These are phyloP conservation scores for Eupristina koningsbergeri DNA, from an alignment of 1,140 invertebrate genomes.

Conservation along the genomic window DNA sequence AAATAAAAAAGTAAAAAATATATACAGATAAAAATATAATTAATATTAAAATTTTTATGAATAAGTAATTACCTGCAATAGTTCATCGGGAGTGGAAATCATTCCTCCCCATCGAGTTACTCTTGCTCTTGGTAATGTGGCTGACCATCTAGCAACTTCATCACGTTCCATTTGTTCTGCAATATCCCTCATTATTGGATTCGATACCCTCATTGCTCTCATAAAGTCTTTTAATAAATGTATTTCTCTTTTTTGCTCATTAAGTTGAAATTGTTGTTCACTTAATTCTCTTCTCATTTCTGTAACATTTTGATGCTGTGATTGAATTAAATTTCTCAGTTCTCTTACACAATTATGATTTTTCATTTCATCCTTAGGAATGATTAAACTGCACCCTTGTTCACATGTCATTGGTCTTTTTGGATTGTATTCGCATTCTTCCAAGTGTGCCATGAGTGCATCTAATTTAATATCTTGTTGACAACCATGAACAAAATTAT, in stretches of 20 bases:
- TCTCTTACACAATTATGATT: conserved; percentile 95
- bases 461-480: conserved; percentile 89
- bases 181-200: conserved; percentile 90
- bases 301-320: conserved; percentile 87
- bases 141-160: conserved; percentile 93
- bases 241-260: conserved; percentile 91
- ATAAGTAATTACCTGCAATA: conserved; percentile 81
- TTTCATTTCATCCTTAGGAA: conserved; percentile 95
- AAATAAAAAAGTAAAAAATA: not conserved
- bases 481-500: conserved; percentile 92
- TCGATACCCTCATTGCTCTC: conserved; percentile 90
- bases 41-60: not conserved
- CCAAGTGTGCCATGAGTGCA: conserved; percentile 84
- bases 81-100: conserved; percentile 96
- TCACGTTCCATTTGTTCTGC: conserved; percentile 94
- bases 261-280: conserved; percentile 89
- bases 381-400: conserved; percentile 91
- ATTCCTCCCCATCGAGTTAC: conserved; percentile 97
- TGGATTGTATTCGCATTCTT: conserved; percentile 95
- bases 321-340: conserved; percentile 86
- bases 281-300: conserved; percentile 89
- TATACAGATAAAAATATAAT: not conserved
- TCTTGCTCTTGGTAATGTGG: conserved; percentile 85
- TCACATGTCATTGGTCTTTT: conserved; percentile 94
- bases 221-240: conserved; percentile 93